Base-by-base conservation (phyloP, 2,888 invertebrate species). In the Laothoe populi region DNA sequence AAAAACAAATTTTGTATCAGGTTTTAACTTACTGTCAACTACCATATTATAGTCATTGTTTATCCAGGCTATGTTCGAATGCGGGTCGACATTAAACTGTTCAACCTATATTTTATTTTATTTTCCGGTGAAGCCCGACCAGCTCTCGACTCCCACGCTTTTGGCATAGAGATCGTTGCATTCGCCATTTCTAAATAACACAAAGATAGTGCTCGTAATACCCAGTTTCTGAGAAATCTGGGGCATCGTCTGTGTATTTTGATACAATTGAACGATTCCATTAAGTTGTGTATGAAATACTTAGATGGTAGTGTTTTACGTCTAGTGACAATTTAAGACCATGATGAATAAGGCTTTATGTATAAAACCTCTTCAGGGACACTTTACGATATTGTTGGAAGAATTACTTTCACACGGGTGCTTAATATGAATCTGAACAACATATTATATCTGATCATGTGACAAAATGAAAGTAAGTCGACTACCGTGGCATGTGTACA, bases 91-190 rank as follows among this genome's bases (percentile, higher is more conserved):
- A 53, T 53, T 35, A 31, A 53, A 35, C 35, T 58, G 40, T 62
- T 46, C 38, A 48, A 61, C 68, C 62, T 70, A 69, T 65, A 67
- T 71, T 70, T 69, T 71, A 77, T 81, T 78, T 69, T 70, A 78
- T 78, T 78, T 76, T 76, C 76, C 74, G 75, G 73, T 76, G 71
- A 74, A 74, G 69, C 70, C 75, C 75, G 72, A 68, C 76, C n/a
- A 73, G 66, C 64, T 76, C 75, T 73, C 75, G 68, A 76, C 78
- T 76, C 91, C 91, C 85, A 91, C 90, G 87, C 88, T 82, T 78
- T 91, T 90, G 90, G 91, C 91, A 88, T 78, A 72, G 79, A 78
- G 79, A 82, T 86, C 81, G 82, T 81, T 88, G 87, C 89, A 88
- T 86, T 86, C 84, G 83, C 78, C 81, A 72, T 79, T 86, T 85